Evolutionary conservation across 2,797 vertebrate species (phyloP), one percentile per base, ranked within the genome.

Genomic region (Hoplostethus mediterraneus): DNA sequence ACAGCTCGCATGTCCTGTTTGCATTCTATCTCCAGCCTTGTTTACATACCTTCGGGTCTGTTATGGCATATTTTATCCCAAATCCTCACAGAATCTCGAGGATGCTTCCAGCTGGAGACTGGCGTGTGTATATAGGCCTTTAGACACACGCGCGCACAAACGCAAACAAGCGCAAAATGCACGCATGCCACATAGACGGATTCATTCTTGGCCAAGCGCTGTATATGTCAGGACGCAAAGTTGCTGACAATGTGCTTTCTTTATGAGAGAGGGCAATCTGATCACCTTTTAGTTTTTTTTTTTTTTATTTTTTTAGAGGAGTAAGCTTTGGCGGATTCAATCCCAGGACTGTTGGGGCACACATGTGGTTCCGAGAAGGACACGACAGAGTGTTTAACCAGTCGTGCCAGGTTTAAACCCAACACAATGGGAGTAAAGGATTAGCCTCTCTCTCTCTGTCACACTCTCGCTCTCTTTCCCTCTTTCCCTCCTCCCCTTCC

Each of bases 31-130:
- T 68, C 67, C 3, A 21, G 17, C 67, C 58, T 71, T 85, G 80
- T 90, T 90, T 90, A 90, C 83, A 82, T 80, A 63, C 77, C 67
- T 73, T n/a, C 38, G 16, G 44, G 68, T 76, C 68, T 77, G 73
- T 79, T 83, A 59, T 71, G 79, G 74, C 73, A 78, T 83, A 68
- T 82, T 82, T 74, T 59, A 82, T 67, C 62, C 77, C 58, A 73
- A 53, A 69, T 68, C 53, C 58, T 77, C 53, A 62, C 28, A 67
- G 51, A 75, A 62, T 79, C 63, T 79, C 45, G 53, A 77, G 12
- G 75, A 67, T 55, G 54, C 66, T 55, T 75, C 77, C 76, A 84
- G 72, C 72, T 82, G 70, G 8, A 63, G 36, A 63, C 47, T 25
- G 58, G n/a, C n/a, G 25, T 61, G 58, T 85, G 74, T 77, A 45